These are phyloP conservation scores for Simalia tracyae DNA, from an alignment of 2,797 vertebrate species.

Conservation along the genomic window DNA sequence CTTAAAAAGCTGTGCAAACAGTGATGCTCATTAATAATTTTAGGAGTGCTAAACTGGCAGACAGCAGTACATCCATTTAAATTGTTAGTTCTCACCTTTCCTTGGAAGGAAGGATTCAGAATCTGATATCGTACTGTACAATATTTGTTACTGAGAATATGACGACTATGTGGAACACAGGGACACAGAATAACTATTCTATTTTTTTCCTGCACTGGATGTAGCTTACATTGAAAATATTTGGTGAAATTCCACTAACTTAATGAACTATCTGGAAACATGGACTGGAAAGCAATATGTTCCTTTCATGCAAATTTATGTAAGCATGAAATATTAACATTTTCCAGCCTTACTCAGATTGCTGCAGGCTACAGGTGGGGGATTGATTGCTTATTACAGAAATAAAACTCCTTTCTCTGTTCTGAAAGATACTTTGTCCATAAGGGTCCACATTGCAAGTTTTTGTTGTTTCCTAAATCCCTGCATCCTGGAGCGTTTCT, in stretches of 20 bases:
- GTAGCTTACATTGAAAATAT: background rate
- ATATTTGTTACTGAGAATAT: background rate
- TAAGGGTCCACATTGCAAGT: background rate
- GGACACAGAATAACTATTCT: background rate
- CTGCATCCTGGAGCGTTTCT: background rate
- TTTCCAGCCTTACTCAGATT: background rate
- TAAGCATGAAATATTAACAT: background rate
- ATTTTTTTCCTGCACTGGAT: background rate
- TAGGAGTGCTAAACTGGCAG: slow-evolving; percentile 4
- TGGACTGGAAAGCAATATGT: background rate
- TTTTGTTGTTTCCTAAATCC: background rate
- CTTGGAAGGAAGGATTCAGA: background rate
- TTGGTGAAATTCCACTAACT: background rate
- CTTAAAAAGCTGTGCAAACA: background rate
- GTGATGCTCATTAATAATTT: background rate
- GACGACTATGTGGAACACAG: background rate
- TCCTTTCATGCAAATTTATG: background rate
- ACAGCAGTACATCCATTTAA: background rate
- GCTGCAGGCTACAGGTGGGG: background rate
- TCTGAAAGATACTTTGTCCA: background rate
- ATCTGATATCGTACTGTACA: background rate
- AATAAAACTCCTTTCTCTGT: background rate
- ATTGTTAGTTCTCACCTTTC: background rate
- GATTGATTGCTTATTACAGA: background rate
- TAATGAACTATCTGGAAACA: background rate